Percentiles rank a stretch among this genome's conserved stretches.
These are phyloP conservation scores for Eleginops maclovinus DNA, from an alignment of 2,113 vertebrate species.

Conservation along the genomic window DNA sequence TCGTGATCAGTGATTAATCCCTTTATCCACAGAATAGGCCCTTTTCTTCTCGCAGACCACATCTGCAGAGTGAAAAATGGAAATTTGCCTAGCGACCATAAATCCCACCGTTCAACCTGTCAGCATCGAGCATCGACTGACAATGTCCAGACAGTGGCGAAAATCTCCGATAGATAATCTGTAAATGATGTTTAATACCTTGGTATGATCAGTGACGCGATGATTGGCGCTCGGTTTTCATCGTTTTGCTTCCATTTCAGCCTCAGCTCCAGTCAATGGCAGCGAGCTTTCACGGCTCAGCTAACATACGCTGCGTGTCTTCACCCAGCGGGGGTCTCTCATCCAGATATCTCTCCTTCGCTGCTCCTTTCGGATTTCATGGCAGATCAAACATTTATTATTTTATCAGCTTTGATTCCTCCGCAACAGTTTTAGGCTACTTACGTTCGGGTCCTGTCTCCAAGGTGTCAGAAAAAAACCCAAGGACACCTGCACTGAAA, in stretches of 20 bases:
- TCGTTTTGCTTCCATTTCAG: slow-evolving; percentile 69
- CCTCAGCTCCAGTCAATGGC: slow-evolving; percentile 76
- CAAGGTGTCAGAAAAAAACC: slow-evolving; percentile 62
- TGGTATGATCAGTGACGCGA: slow-evolving; percentile 51
- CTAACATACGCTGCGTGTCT: slow-evolving; percentile 72
- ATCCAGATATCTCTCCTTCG: slow-evolving; percentile 59
- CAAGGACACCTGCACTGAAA: slow-evolving; percentile 77
- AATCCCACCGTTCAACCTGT: slow-evolving; percentile 36
- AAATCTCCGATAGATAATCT: slow-evolving; percentile 24
- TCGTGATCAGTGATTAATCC: slow-evolving; percentile 57
- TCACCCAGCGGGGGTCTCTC: slow-evolving; percentile 76
- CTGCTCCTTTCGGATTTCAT: slow-evolving; percentile 64
- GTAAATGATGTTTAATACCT: slow-evolving; percentile 62
- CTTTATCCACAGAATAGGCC: slow-evolving; percentile 52
- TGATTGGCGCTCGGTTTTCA: slow-evolving; percentile 46
- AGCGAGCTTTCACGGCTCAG: slow-evolving; percentile 73
- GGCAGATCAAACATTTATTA: slow-evolving; percentile 66
- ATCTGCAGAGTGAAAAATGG: slow-evolving; percentile 42
- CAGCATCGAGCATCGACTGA: slow-evolving; percentile 15
- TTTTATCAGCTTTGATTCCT: slow-evolving; percentile 58
- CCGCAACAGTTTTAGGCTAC: slow-evolving; percentile 53
- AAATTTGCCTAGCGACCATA: slow-evolving; percentile 16
- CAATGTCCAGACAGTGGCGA: slow-evolving; percentile 26
- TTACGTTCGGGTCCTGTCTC: slow-evolving; percentile 59
- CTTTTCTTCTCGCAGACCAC: slow-evolving; percentile 44